Percentiles rank a stretch among this genome's conserved stretches.
Conservation (phyloP, 2,113 vertebrate genomes). For the Lynx canadensis region DNA sequence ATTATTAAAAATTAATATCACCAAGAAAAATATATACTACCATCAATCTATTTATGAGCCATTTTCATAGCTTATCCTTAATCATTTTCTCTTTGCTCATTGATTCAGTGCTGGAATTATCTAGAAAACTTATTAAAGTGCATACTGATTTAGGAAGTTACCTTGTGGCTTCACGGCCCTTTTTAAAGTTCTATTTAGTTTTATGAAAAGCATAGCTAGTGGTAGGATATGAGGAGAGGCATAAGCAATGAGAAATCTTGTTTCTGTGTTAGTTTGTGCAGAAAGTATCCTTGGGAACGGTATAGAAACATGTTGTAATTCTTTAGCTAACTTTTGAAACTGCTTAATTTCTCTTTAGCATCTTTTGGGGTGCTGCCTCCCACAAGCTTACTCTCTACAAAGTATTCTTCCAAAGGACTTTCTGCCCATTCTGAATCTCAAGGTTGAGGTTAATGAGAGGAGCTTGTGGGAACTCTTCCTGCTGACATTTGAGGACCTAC, state of each 20-base stretch:
- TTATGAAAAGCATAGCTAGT: neutral
- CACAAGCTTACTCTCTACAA: neutral
- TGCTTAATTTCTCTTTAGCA: neutral
- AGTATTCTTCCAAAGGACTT: neutral
- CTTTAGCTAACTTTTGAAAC: neutral
- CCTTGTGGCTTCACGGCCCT: no score
- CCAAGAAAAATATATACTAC: neutral
- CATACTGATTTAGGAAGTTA: neutral
- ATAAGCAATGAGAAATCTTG: neutral
- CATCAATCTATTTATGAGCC: neutral
- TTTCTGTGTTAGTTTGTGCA: neutral
- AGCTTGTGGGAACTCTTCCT: neutral
- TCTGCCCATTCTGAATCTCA: neutral
- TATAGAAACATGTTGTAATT: neutral
- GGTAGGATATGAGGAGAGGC: neutral
- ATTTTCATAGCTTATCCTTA: neutral
- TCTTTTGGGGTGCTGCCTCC: neutral
- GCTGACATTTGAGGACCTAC: neutral
- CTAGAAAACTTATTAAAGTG: neutral
- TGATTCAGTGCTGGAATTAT: neutral
- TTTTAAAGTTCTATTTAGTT: no score
- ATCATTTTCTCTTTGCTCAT: neutral
- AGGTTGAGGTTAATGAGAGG: neutral
- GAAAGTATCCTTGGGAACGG: neutral
- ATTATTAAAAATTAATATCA: constrained; percentile 47